Evolutionary conservation across 2,888 invertebrate species (phyloP).

Genomic region (Drosophila yooni): DNA sequence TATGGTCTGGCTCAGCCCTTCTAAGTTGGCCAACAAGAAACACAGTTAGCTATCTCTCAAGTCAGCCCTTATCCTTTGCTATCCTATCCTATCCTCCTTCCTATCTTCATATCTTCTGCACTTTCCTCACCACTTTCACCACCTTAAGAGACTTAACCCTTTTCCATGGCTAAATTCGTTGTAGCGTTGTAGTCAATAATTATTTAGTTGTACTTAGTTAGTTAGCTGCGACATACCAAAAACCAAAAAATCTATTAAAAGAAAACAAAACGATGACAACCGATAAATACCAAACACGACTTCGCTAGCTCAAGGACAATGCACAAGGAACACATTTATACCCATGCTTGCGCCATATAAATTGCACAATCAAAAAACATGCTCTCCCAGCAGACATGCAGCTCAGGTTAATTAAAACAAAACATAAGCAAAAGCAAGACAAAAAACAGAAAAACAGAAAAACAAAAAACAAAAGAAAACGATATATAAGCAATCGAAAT

Average conservation of each 20-base stretch:
- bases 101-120: slow-evolving; percentile 5
- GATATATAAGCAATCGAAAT: slow-evolving; percentile 41
- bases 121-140: slow-evolving; percentile 28
- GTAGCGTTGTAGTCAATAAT: slow-evolving; percentile 77
- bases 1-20: slow-evolving; percentile 84
- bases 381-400: slow-evolving; percentile 57
- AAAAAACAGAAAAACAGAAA: slow-evolving; percentile 19
- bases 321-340: slow-evolving; percentile 56
- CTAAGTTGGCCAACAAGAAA: slow-evolving; percentile 59
- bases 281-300: slow-evolving; percentile 47
- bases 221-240: slow-evolving; percentile 83
- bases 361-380: slow-evolving; percentile 63
- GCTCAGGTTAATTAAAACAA: slow-evolving; percentile 68
- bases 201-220: slow-evolving; percentile 80
- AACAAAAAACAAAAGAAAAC: slow-evolving; percentile 20
- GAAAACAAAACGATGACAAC: slow-evolving; percentile 35
- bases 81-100: slow-evolving; percentile 17
- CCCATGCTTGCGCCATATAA: slow-evolving; percentile 75
- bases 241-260: slow-evolving; percentile 34
- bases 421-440: slow-evolving; percentile 22
- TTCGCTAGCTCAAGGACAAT: slow-evolving; percentile 73
- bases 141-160: slow-evolving; percentile 56
- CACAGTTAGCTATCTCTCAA: slow-evolving; percentile 6
- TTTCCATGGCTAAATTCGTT: slow-evolving; percentile 72
- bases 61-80: slow-evolving; percentile 18